These are phyloP conservation scores for Mus spretus DNA, from an alignment of 2,797 vertebrate species.

Conservation along the genomic window DNA sequence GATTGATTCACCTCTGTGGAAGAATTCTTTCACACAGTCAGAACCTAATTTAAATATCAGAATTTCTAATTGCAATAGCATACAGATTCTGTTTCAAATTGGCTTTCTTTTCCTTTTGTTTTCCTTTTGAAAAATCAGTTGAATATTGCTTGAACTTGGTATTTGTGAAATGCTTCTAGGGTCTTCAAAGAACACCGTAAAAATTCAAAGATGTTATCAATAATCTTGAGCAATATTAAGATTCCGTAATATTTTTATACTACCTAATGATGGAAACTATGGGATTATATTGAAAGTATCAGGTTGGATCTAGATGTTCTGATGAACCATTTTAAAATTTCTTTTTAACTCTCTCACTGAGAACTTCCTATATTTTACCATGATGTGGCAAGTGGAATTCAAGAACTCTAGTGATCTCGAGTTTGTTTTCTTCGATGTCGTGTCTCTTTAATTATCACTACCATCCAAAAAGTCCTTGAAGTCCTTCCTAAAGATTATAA, in stretches of 20 bases:
- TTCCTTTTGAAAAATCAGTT: conserved; percentile 33
- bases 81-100: neutral
- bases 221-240: neutral
- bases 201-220: conserved; percentile 11
- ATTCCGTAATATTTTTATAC: neutral
- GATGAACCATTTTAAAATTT: conserved; percentile 51
- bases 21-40: neutral
- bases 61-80: conserved; percentile 19
- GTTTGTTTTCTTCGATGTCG: neutral
- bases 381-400: neutral
- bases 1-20: neutral
- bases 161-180: neutral
- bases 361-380: conserved; percentile 36
- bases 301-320: neutral
- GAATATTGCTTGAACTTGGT: neutral
- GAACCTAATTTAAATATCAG: conserved; percentile 2
- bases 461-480: conserved; percentile 7
- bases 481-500: neutral
- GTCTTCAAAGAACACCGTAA: neutral
- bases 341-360: conserved; percentile 13
- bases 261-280: conserved; percentile 36
- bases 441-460: neutral
- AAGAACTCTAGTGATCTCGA: neutral
- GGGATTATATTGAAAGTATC: conserved; percentile 30
- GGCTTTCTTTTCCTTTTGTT: neutral